A percentile compares a stretch with the other conserved stretches of the same genome.
Conservation (phyloP, 64 coral and sea anemone genomes). For the Anthopleura sola region DNA sequence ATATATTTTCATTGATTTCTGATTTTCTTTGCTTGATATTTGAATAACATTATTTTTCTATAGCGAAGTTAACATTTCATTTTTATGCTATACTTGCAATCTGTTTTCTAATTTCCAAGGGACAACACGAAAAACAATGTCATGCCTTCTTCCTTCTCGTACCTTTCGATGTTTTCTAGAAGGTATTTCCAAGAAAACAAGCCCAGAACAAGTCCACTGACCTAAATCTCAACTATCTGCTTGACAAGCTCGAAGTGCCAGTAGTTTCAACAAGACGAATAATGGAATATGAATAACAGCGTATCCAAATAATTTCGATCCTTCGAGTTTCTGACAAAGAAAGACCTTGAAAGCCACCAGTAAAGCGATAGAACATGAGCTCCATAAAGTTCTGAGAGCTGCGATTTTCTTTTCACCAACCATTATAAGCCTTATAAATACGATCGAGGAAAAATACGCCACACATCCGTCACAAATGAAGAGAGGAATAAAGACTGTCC, state of each 20-base stretch:
- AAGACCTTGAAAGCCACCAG: conserved; percentile 77
- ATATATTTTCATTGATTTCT: too few relatives aligned
- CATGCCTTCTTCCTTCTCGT: too few relatives aligned
- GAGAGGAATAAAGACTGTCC: conserved; percentile 93
- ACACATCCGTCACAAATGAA: conserved; percentile 91
- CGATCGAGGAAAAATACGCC: conserved; percentile 89
- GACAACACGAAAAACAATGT: too few relatives aligned
- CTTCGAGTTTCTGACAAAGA: conserved; percentile 80
- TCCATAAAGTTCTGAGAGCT: conserved; percentile 92
- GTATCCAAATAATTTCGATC: conserved; percentile 46
- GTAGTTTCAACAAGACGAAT: conserved; percentile 77
- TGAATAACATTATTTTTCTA: too few relatives aligned
- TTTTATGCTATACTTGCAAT: too few relatives aligned
- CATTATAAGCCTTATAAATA: conserved; percentile 84
- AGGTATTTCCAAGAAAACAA: too few relatives aligned
- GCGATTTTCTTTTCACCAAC: conserved; percentile 65
- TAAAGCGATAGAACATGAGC: conserved; percentile 47
- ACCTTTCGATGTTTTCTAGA: too few relatives aligned
- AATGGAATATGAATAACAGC: conserved; percentile 86
- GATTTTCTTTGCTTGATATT: too few relatives aligned
- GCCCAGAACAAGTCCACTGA: neutral
- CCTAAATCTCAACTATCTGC: conserved; percentile 18
- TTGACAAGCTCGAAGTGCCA: conserved; percentile 87
- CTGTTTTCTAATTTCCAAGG: too few relatives aligned
- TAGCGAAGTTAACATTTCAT: too few relatives aligned